These are phyloP conservation scores for Trichonephila clavata DNA, from an alignment of 1,140 invertebrate genomes.

Conservation along the genomic window DNA sequence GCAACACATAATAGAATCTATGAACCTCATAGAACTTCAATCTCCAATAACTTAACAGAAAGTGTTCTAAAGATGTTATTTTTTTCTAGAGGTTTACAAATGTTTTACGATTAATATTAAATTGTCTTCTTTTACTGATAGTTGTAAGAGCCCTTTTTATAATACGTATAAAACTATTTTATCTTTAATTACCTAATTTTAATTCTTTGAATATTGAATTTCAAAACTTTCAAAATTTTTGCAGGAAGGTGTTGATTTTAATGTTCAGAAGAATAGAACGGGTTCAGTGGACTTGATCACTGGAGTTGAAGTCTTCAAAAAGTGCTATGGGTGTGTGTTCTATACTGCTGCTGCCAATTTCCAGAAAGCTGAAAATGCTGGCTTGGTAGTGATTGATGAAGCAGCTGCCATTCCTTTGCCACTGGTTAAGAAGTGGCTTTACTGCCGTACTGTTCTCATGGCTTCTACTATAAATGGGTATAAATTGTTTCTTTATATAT, in stretches of 20 bases:
- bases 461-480: conserved; percentile 97
- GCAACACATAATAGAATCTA: too few species aligned
- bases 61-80: too few species aligned
- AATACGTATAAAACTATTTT: too few species aligned
- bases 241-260: conserved; percentile 97
- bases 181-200: too few species aligned
- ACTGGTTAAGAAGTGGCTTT: conserved; percentile 91
- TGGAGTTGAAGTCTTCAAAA: conserved; percentile 92
- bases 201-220: too few species aligned
- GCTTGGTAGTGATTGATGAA: conserved; percentile 98
- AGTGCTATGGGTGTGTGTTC: conserved; percentile 86
- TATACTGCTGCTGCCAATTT: conserved; percentile 97
- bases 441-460: conserved; percentile 96
- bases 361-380: conserved; percentile 91
- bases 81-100: too few species aligned
- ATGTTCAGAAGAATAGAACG: conserved; percentile 95
- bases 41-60: too few species aligned
- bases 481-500: too few species aligned
- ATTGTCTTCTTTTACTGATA: too few species aligned
- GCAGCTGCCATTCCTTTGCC: conserved; percentile 98
- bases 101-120: too few species aligned
- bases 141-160: too few species aligned
- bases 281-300: conserved; percentile 98
- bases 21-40: too few species aligned
- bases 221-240: conserved; percentile 44